Percentiles rank a stretch among this genome's conserved stretches.
These are phyloP conservation scores for Mus pahari DNA, from an alignment of 2,113 vertebrate species.

Conservation along the genomic window DNA sequence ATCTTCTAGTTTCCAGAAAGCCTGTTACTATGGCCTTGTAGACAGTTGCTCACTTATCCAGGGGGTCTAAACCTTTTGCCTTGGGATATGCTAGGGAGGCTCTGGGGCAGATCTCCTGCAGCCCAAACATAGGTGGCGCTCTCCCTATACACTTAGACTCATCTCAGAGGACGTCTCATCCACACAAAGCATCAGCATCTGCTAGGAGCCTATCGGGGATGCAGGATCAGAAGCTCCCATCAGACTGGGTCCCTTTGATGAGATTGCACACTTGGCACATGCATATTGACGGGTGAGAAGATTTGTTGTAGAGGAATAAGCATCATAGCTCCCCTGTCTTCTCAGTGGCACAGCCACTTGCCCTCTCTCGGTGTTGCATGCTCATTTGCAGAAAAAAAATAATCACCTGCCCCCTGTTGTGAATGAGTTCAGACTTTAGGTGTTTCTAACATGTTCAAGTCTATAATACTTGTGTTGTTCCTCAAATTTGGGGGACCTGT, in stretches of 20 bases:
- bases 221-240: neutral
- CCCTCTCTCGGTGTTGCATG: neutral
- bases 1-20: neutral
- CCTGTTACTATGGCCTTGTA: neutral
- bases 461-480: neutral
- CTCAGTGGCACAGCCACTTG: neutral
- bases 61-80: neutral
- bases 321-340: neutral
- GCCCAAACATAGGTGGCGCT: neutral
- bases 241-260: neutral
- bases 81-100: neutral
- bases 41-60: neutral
- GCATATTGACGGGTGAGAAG: neutral
- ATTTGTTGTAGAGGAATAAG: neutral
- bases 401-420: neutral
- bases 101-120: neutral
- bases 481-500: neutral
- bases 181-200: neutral
- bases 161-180: neutral
- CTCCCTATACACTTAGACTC: neutral
- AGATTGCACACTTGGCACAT: neutral
- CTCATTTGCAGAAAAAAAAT: neutral
- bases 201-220: neutral
- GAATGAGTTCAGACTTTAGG: neutral
- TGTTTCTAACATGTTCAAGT: neutral